A percentile compares a stretch with the other conserved stretches of the same genome.
Evolutionary conservation across 2,888 invertebrate genomes (phyloP).

Genomic region (Siphonodentalium dalli): DNA sequence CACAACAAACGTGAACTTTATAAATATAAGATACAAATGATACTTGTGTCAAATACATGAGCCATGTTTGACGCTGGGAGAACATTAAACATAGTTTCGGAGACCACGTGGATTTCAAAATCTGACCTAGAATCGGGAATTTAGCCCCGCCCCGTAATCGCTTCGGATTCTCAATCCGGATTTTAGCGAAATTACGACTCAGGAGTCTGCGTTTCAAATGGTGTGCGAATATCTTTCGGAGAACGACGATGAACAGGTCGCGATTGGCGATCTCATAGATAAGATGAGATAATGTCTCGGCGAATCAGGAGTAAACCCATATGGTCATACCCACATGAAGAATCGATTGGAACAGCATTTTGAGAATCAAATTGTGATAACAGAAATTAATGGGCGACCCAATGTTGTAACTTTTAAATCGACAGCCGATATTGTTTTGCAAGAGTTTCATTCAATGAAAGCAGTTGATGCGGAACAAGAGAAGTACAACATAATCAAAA

Average conservation of each 20-base stretch:
- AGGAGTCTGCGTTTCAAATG: constrained; percentile 2
- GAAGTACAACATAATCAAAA: constrained; percentile 25
- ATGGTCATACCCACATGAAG: constrained; percentile 25
- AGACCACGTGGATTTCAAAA: too few species aligned
- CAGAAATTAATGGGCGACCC: constrained; percentile 25
- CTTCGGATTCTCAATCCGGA: too few species aligned
- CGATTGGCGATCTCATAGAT: constrained; percentile 11
- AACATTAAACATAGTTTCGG: too few species aligned
- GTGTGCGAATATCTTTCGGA: constrained; percentile 11
- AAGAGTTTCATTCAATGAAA: constrained; percentile 19
- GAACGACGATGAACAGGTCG: constrained; percentile 24
- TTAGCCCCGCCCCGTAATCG: too few species aligned
- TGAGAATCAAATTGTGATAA: constrained; percentile 29
- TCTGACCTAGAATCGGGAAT: too few species aligned
- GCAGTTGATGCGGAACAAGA: constrained; percentile 16
- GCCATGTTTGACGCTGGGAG: too few species aligned
- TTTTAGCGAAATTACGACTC: too few species aligned
- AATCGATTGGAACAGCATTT: constrained; percentile 28
- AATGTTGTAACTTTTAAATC: constrained; percentile 32
- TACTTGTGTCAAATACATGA: too few species aligned
- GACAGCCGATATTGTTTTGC: constrained; percentile 25
- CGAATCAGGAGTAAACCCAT: constrained; percentile 9
- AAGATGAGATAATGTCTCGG: constrained; percentile 25
- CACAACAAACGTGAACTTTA: too few species aligned
- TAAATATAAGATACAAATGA: too few species aligned